These are phyloP conservation scores for Cosmorhoe ocellata DNA, from an alignment of 2,888 invertebrate genomes.

Conservation along the genomic window DNA sequence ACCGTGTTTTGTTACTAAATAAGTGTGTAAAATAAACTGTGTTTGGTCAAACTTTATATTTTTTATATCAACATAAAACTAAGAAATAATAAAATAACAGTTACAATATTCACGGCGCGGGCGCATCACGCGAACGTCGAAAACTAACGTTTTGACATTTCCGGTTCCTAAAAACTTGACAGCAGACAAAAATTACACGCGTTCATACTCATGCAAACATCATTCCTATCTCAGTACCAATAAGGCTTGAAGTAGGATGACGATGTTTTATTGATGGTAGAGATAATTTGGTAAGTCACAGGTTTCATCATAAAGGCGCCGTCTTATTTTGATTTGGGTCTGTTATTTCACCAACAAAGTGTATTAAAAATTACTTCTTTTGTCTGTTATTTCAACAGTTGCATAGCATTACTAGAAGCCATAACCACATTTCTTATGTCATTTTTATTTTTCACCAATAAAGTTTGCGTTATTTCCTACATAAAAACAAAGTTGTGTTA, in stretches of 20 bases:
- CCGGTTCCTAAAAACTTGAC: slow-evolving; percentile 65
- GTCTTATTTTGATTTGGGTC: slow-evolving; percentile 65
- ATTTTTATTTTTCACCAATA: too few relatives aligned
- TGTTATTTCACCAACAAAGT: slow-evolving; percentile 53
- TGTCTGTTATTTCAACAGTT: slow-evolving; percentile 24
- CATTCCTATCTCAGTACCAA: slow-evolving; percentile 19
- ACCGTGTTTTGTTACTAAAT: too few relatives aligned
- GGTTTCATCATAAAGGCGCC: slow-evolving; percentile 50
- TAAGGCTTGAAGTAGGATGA: slow-evolving; percentile 29
- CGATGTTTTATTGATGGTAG: slow-evolving; percentile 3
- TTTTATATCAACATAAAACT: slow-evolving; percentile 22
- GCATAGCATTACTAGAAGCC: slow-evolving; percentile 5
- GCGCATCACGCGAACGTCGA: slow-evolving; percentile 62
- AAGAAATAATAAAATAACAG: slow-evolving; percentile 38
- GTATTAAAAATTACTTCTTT: slow-evolving; percentile 36
- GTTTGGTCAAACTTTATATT: slow-evolving; percentile 8
- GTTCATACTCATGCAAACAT: not conserved
- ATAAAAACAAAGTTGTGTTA: too few relatives aligned
- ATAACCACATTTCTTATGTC: not conserved
- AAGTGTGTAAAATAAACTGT: not conserved
- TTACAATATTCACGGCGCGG: slow-evolving; percentile 41
- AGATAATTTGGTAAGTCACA: slow-evolving; percentile 34
- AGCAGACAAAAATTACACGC: slow-evolving; percentile 42
- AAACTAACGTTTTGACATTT: slow-evolving; percentile 67
- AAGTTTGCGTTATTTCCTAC: too few relatives aligned